A percentile compares a stretch with the other conserved stretches of the same genome.
phyloP scores from a whole-genome alignment of 2,888 invertebrate species.

The Acheta domesticus region DNA sequence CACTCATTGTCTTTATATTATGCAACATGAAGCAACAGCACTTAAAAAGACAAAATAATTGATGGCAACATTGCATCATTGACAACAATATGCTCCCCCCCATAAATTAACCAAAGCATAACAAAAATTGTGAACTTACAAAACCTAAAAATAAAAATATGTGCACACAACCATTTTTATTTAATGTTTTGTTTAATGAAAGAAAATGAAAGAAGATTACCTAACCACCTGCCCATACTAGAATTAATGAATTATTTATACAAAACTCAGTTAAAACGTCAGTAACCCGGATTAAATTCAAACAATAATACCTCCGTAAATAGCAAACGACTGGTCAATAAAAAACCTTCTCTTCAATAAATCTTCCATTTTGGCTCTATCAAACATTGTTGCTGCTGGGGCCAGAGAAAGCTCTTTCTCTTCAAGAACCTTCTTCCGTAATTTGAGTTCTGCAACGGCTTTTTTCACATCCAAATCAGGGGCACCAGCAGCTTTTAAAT shows the following conservation, averaged over 20 bases:
- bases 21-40: no score
- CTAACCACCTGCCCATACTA: background rate
- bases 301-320: constrained; percentile 78
- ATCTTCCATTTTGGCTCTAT: constrained; percentile 94
- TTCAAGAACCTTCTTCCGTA: constrained; percentile 84
- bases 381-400: constrained; percentile 66
- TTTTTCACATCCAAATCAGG: constrained; percentile 89
- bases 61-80: no score
- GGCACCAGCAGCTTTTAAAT: constrained; percentile 81
- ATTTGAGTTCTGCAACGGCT: constrained; percentile 89
- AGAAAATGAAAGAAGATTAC: background rate
- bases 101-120: no score
- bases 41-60: no score
- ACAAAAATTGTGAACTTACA: no score
- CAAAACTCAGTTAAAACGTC: background rate
- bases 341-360: constrained; percentile 94
- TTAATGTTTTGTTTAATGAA: no score
- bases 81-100: no score
- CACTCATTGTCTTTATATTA: no score
- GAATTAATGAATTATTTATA: background rate
- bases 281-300: background rate
- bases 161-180: no score
- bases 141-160: no score
- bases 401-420: constrained; percentile 86
- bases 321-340: constrained; percentile 97